These are phyloP conservation scores for Falco naumanni DNA, from an alignment of 2,797 vertebrate species.

Conservation along the genomic window DNA sequence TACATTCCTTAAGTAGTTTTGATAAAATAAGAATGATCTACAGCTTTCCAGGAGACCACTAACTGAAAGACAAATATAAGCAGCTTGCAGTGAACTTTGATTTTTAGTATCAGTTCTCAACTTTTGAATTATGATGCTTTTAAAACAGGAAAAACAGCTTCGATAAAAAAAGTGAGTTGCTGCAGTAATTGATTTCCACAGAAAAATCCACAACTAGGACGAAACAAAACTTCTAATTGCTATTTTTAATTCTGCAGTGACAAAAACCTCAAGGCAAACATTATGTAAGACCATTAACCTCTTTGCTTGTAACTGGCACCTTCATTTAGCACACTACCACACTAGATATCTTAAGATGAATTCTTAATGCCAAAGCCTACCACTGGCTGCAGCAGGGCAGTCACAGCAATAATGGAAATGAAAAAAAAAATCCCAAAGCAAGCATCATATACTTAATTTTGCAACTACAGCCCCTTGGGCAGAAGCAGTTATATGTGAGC, in stretches of 20 bases:
- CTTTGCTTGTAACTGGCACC: slow-evolving; percentile 28
- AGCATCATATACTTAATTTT: not conserved
- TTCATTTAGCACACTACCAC: slow-evolving; percentile 31
- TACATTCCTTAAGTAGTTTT: not conserved
- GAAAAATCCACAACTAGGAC: slow-evolving; percentile 31
- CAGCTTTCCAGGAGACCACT: not conserved
- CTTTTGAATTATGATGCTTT: slow-evolving; percentile 40
- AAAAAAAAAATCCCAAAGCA: not conserved
- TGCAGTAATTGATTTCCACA: slow-evolving; percentile 22
- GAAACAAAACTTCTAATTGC: slow-evolving; percentile 15
- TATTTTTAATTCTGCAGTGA: slow-evolving; percentile 42
- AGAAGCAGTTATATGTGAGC: not conserved
- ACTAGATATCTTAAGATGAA: slow-evolving; percentile 4
- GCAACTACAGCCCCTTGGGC: not conserved
- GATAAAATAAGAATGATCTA: slow-evolving; percentile 36
- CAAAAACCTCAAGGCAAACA: not conserved
- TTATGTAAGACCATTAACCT: slow-evolving; percentile 59
- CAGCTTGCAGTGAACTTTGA: not conserved
- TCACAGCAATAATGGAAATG: not conserved
- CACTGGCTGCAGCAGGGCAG: not conserved
- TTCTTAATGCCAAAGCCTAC: not conserved
- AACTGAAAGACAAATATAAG: not conserved
- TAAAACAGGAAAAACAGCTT: not conserved
- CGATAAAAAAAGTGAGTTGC: not conserved
- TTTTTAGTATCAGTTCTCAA: not conserved